A percentile compares a stretch with the other conserved stretches of the same genome.
These are phyloP conservation scores for Lipophrys pholis DNA, from an alignment of 2,113 vertebrate genomes.

Conservation along the genomic window DNA sequence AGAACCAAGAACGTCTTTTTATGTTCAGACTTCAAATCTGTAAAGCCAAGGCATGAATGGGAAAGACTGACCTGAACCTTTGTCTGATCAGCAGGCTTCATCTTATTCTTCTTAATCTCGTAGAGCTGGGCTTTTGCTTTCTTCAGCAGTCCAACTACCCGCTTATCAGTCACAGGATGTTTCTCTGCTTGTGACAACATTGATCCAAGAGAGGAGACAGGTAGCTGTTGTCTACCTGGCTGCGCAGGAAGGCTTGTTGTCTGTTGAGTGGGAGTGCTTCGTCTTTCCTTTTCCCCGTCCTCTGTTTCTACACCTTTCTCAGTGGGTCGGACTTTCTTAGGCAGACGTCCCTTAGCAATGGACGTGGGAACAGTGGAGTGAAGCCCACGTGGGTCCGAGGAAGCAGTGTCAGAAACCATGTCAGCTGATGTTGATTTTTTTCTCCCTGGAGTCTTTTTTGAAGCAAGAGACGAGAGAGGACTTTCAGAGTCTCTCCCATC, in stretches of 20 bases:
- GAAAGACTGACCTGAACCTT: conserved; percentile 91
- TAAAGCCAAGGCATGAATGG: neutral
- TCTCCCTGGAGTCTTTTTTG: conserved; percentile 84
- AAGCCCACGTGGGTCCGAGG: conserved; percentile 73
- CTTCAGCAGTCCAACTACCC: conserved; percentile 92
- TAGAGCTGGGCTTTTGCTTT: conserved; percentile 96
- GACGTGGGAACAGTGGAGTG: conserved; percentile 77
- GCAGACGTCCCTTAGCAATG: conserved; percentile 87
- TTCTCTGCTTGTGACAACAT: conserved; percentile 94
- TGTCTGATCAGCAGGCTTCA: conserved; percentile 91
- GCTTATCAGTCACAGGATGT: conserved; percentile 93
- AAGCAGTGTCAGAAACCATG: conserved; percentile 68
- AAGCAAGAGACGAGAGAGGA: conserved; percentile 51
- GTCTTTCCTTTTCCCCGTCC: conserved; percentile 86
- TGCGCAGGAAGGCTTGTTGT: conserved; percentile 68
- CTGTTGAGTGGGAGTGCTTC: conserved; percentile 77
- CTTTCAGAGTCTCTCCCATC: conserved; percentile 80
- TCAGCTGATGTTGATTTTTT: conserved; percentile 87
- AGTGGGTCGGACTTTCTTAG: conserved; percentile 87
- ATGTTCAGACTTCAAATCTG: neutral
- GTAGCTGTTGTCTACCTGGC: conserved; percentile 83
- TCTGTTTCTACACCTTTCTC: conserved; percentile 86
- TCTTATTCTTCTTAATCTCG: conserved; percentile 97
- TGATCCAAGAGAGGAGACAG: conserved; percentile 89
- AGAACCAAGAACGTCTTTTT: conserved; percentile 19